Evolutionary conservation across 2,113 vertebrate species (phyloP).

Genomic region (Sigmodon hispidus): DNA sequence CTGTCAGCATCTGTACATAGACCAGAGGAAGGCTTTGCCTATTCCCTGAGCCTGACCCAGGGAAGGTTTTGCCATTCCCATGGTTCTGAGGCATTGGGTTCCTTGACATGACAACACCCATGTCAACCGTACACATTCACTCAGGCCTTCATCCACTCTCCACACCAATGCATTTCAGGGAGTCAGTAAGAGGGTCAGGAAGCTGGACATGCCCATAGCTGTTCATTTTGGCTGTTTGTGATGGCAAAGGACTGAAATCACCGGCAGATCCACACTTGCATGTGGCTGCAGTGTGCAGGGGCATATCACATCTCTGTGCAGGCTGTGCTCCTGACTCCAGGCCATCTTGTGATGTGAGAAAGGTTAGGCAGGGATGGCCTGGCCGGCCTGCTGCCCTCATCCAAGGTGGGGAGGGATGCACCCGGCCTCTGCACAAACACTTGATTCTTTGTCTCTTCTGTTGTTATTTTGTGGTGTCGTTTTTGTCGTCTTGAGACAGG

Average conservation of each 20-base stretch:
- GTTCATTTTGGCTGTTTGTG: not conserved
- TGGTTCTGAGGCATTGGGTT: not conserved
- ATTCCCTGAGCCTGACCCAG: not conserved
- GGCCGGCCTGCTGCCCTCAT: not conserved
- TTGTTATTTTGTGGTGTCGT: not conserved
- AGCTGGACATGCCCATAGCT: not conserved
- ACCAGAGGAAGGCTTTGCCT: not conserved
- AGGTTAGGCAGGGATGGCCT: not conserved
- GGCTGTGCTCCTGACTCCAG: not conserved
- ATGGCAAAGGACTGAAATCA: not conserved
- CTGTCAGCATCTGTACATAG: not conserved
- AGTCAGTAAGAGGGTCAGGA: not conserved
- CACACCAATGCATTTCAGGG: not conserved
- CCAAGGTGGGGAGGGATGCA: rapidly evolving
- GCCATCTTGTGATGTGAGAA: not conserved
- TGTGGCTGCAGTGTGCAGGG: no score
- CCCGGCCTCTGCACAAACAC: rapidly evolving
- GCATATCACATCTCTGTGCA: rapidly evolving
- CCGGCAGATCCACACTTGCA: not conserved
- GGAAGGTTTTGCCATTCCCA: not conserved
- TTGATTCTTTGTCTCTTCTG: not conserved
- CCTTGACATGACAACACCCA: not conserved
- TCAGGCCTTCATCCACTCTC: not conserved
- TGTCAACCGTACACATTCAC: not conserved
- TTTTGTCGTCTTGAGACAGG: not conserved